Percentiles rank a stretch among this genome's conserved stretches.
These are phyloP conservation scores for Steatornis caripensis DNA, from an alignment of 2,113 vertebrate species.

Conservation along the genomic window DNA sequence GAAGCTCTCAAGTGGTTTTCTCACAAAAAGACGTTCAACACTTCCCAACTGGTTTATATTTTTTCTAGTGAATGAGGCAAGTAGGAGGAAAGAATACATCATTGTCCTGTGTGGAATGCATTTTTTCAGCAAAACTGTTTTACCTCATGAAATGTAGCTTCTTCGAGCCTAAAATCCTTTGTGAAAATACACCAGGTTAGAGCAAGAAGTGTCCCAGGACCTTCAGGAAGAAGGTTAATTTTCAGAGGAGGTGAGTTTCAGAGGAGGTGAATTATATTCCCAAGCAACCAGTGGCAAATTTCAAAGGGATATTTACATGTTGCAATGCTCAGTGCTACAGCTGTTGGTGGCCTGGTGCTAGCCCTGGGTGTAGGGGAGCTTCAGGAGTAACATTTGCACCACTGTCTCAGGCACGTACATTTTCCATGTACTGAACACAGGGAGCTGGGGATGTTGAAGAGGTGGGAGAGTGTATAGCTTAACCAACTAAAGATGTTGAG, in stretches of 20 bases:
- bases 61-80: conserved; percentile 5
- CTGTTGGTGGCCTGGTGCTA: neutral
- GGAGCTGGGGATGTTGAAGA: neutral
- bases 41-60: conserved; percentile 3
- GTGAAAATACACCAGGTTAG: neutral
- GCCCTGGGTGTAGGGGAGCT: neutral
- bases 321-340: neutral
- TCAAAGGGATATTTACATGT: neutral
- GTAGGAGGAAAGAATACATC: conserved; percentile 12
- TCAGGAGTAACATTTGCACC: neutral
- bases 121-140: neutral
- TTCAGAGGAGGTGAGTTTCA: neutral
- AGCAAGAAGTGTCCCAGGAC: neutral
- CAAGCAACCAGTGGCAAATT: neutral
- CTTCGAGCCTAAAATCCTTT: neutral
- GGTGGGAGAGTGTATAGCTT: neutral
- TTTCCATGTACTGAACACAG: neutral
- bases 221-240: neutral
- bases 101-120: neutral
- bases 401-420: neutral
- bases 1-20: conserved; percentile 18
- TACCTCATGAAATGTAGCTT: neutral
- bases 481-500: neutral
- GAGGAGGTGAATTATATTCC: neutral
- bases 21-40: neutral